Evolutionary conservation across 2,797 vertebrate genomes (phyloP).

Genomic region (Dicrostonyx torquatus): DNA sequence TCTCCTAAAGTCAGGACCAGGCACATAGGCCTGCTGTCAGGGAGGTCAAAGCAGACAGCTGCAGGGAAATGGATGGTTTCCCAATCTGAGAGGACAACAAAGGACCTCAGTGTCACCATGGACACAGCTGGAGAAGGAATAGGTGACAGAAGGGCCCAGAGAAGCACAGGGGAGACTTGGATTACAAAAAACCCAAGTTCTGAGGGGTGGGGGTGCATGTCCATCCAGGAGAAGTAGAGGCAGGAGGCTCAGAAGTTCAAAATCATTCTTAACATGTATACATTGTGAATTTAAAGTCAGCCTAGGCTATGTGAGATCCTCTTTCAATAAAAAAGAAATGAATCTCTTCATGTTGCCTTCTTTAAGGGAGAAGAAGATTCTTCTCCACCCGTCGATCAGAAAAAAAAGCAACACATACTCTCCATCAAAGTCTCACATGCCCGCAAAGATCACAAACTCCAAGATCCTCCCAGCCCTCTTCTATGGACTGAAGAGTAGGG

Average conservation of each 20-base stretch:
- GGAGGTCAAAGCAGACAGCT: neutral
- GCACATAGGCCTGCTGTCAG: neutral
- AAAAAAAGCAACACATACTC: neutral
- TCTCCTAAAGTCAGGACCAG: neutral
- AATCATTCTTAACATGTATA: neutral
- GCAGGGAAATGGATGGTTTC: neutral
- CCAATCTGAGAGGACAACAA: neutral
- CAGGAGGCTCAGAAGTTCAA: neutral
- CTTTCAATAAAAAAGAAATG: neutral
- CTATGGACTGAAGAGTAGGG: accelerated
- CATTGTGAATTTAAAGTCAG: neutral
- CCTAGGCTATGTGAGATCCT: neutral
- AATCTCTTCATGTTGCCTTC: neutral
- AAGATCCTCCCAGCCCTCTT: neutral
- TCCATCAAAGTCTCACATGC: neutral
- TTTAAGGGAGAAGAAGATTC: neutral
- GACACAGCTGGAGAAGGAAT: neutral
- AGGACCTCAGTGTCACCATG: neutral
- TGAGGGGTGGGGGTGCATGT: accelerated
- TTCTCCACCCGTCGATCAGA: neutral
- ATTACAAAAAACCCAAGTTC: neutral
- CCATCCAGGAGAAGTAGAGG: neutral
- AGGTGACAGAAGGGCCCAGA: neutral
- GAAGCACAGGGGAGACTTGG: neutral
- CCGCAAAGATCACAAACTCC: neutral